These are phyloP conservation scores for Anoplophora glabripennis DNA, from an alignment of 1,140 invertebrate species.

Conservation along the genomic window DNA sequence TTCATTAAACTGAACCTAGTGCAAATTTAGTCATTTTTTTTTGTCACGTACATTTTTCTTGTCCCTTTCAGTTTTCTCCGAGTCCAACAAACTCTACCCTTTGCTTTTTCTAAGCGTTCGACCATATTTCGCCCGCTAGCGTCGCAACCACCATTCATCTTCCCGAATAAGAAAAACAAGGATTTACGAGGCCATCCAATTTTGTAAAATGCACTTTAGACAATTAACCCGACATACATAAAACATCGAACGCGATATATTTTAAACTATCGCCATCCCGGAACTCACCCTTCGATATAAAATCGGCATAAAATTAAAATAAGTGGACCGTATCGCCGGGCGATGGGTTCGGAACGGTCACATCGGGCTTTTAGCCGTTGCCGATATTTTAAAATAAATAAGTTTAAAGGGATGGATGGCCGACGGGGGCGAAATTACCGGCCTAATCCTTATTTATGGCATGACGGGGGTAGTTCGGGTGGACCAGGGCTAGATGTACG, in stretches of 20 bases:
- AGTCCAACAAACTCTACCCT: too few relatives aligned
- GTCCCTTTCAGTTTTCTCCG: too few relatives aligned
- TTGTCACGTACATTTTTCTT: too few relatives aligned
- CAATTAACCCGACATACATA: not conserved
- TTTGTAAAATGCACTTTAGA: constrained; percentile 1
- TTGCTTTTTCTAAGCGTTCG: too few relatives aligned
- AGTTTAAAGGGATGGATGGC: constrained; percentile 45
- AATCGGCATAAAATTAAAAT: constrained; percentile 45
- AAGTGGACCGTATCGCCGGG: constrained; percentile 47
- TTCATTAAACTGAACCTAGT: too few relatives aligned
- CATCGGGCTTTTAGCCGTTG: constrained; percentile 27
- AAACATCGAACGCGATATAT: not conserved
- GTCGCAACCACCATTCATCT: too few relatives aligned
- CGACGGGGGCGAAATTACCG: constrained; percentile 43
- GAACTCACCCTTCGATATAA: constrained; percentile 14
- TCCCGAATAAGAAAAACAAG: too few relatives aligned
- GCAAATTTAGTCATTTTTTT: too few relatives aligned
- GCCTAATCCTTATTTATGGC: constrained; percentile 49
- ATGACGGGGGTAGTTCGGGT: constrained; percentile 31
- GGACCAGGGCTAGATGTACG: not conserved
- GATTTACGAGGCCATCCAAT: constrained; percentile 1
- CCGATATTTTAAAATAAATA: constrained; percentile 50
- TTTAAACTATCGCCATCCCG: constrained; percentile 9
- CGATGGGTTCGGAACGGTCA: constrained; percentile 22
- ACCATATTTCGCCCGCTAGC: too few relatives aligned